phyloP scores from a whole-genome alignment of 2,113 vertebrate genomes.

The Nibea albiflora region DNA sequence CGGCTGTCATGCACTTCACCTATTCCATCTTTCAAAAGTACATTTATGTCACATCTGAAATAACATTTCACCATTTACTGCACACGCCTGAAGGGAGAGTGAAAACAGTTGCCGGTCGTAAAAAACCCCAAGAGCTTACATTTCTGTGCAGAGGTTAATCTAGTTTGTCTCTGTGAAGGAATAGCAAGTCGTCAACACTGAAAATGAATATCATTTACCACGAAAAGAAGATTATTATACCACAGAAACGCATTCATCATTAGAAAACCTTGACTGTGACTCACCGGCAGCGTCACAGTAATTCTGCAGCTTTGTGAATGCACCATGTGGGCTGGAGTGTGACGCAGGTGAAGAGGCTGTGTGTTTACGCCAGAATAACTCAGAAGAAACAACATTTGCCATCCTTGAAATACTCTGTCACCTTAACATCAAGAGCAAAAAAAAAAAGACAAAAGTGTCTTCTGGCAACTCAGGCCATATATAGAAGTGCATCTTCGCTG shows the following conservation, averaged over 20 bases:
- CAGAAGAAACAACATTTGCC: constrained; percentile 39
- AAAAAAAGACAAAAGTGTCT: constrained; percentile 30
- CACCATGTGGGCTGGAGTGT: constrained; percentile 66
- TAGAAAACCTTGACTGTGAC: constrained; percentile 63
- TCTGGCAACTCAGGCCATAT: constrained; percentile 10
- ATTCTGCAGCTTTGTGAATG: constrained; percentile 53
- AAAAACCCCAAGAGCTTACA: constrained; percentile 19
- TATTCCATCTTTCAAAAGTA: constrained; percentile 55
- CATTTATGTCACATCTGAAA: constrained; percentile 52
- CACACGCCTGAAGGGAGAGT: constrained; percentile 17
- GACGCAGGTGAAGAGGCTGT: constrained; percentile 71
- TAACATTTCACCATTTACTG: constrained; percentile 49
- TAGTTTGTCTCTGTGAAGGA: constrained; percentile 29
- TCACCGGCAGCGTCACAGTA: constrained; percentile 62
- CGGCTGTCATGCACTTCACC: constrained; percentile 55
- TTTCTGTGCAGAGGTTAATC: constrained; percentile 31
- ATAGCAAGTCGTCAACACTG: constrained; percentile 32
- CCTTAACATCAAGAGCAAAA: constrained; percentile 30
- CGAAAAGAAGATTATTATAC: constrained; percentile 25
- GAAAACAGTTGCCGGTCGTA: constrained; percentile 8
- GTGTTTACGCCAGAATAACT: constrained; percentile 21
- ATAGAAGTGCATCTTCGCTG: constrained; percentile 8
- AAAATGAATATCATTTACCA: constrained; percentile 35
- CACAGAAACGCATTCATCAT: constrained; percentile 27
- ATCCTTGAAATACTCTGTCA: constrained; percentile 45